Conservation (phyloP, 2,888 invertebrate genomes). For the Apotomis capreana region DNA sequence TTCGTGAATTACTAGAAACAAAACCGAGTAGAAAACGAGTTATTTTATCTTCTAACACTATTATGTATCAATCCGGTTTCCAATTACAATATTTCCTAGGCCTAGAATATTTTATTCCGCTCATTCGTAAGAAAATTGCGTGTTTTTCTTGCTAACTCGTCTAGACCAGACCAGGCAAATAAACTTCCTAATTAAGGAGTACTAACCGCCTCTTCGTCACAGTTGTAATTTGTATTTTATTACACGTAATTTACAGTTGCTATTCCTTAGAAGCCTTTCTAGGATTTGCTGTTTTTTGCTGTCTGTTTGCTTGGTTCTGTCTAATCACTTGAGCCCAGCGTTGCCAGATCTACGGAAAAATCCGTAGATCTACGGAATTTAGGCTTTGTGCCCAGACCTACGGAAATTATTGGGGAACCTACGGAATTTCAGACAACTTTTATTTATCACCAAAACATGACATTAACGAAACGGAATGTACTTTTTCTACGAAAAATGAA, state of each 20-base stretch:
- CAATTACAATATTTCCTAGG: slow-evolving; percentile 22
- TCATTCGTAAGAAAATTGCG: slow-evolving; percentile 33
- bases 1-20: not conserved
- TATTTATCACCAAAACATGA: too few species aligned
- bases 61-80: slow-evolving; percentile 3
- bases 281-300: not conserved
- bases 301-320: not conserved
- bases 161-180: slow-evolving; percentile 38
- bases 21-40: not conserved
- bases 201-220: not conserved
- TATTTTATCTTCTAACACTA: not conserved
- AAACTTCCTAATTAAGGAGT: not conserved
- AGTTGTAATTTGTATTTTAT: not conserved
- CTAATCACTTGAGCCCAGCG: slow-evolving; percentile 42
- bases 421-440: too few species aligned
- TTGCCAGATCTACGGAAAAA: too few species aligned
- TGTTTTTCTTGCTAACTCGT: slow-evolving; percentile 32
- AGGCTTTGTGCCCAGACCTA: too few species aligned
- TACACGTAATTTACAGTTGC: not conserved
- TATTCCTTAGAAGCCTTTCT: not conserved
- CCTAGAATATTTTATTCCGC: slow-evolving; percentile 17
- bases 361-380: too few species aligned
- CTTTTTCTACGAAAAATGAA: too few species aligned
- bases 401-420: too few species aligned
- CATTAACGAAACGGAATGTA: too few species aligned